Evolutionary conservation across 2,888 invertebrate species (phyloP).

Genomic region (Ochropleura plecta): DNA sequence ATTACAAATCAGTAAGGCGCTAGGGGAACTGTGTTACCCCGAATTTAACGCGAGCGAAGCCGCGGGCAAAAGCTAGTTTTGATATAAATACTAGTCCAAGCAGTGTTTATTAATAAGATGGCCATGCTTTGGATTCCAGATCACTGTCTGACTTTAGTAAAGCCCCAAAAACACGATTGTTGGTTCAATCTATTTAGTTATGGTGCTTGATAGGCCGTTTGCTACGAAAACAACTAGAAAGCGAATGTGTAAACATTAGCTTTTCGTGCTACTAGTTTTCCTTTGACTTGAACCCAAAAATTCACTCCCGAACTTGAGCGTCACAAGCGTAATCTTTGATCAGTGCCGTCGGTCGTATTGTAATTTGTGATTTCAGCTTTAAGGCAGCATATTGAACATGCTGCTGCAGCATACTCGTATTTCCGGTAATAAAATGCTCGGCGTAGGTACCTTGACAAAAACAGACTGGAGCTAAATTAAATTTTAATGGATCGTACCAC

Average conservation of each 20-base stretch:
- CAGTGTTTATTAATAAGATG: neutral
- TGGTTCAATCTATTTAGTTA: neutral
- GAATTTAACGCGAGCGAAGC: too few relatives aligned
- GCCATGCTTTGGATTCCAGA: neutral
- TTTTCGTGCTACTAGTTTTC: neutral
- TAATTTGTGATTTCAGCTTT: neutral
- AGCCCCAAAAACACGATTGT: neutral
- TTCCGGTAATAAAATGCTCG: too few relatives aligned
- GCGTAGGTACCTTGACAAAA: slow-evolving; percentile 7
- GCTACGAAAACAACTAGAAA: neutral
- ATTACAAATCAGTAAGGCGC: too few relatives aligned
- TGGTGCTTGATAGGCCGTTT: neutral
- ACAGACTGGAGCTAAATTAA: slow-evolving; percentile 14
- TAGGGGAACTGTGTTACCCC: too few relatives aligned
- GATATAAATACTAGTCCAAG: neutral
- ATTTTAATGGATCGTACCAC: slow-evolving; percentile 90
- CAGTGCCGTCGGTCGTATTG: too few relatives aligned
- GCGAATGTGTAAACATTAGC: neutral
- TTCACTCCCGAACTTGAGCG: too few relatives aligned
- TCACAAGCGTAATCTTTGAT: neutral
- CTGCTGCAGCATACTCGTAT: neutral
- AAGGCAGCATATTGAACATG: neutral
- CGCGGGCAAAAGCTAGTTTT: too few relatives aligned
- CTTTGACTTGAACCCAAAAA: neutral
- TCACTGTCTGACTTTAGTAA: neutral